phyloP scores from a whole-genome alignment of 2,797 vertebrate genomes.

The Pseudochirops corinnae region DNA sequence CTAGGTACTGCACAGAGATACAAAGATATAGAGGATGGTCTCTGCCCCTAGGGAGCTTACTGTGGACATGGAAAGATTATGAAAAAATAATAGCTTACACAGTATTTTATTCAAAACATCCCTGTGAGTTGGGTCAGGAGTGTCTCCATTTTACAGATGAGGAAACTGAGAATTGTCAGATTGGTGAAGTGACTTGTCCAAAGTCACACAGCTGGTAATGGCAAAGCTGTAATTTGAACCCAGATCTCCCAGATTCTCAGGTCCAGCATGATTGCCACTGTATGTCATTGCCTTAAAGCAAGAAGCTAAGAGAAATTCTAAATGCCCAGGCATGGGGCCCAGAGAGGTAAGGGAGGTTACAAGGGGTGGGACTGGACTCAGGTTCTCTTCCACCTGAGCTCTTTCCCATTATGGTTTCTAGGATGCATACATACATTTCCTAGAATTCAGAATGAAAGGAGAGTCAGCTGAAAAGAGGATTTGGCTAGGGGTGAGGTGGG shows the following conservation, averaged over 20 bases:
- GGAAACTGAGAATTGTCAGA: slow-evolving; percentile 1
- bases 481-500: slow-evolving; percentile 4
- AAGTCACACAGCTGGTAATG: neutral
- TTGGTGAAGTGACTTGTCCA: neutral
- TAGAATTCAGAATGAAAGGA: slow-evolving; percentile 47
- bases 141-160: slow-evolving; percentile 41
- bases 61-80: neutral
- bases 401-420: slow-evolving; percentile 40
- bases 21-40: slow-evolving; percentile 10
- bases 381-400: slow-evolving; percentile 42
- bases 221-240: slow-evolving; percentile 19
- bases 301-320: slow-evolving; percentile 24
- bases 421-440: slow-evolving; percentile 21
- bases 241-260: neutral
- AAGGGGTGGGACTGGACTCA: neutral
- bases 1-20: neutral
- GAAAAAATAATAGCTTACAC: neutral
- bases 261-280: neutral
- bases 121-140: neutral
- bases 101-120: neutral
- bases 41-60: neutral
- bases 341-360: neutral
- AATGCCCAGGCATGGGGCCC: neutral
- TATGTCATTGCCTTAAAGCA: slow-evolving; percentile 23
- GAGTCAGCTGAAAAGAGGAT: slow-evolving; percentile 1